These are phyloP conservation scores for Tolypeutes matacus DNA, from an alignment of 2,797 vertebrate genomes.

Conservation along the genomic window DNA sequence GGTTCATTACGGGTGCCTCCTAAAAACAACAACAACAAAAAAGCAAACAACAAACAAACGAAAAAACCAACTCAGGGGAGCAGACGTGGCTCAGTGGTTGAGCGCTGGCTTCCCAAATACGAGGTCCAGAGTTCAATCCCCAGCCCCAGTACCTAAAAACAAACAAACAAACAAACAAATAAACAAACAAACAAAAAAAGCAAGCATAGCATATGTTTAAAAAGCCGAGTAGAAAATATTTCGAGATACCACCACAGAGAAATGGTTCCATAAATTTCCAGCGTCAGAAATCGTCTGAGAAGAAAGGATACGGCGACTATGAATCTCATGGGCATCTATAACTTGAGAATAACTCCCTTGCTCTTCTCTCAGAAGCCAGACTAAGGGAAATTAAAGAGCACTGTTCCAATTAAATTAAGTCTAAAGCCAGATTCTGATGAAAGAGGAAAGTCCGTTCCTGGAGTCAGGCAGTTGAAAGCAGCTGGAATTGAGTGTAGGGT, in stretches of 20 bases:
- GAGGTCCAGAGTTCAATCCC: too few relatives aligned
- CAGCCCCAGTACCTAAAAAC: too few relatives aligned
- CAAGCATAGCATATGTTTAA: neutral
- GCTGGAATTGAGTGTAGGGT: neutral
- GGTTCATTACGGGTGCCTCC: too few relatives aligned
- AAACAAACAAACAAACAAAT: too few relatives aligned
- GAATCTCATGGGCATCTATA: neutral
- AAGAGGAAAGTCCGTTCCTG: neutral
- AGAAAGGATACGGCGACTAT: neutral
- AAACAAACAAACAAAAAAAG: neutral
- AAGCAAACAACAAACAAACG: too few relatives aligned
- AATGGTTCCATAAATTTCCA: constrained; percentile 26
- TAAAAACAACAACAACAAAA: too few relatives aligned
- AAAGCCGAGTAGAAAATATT: neutral
- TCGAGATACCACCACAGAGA: neutral
- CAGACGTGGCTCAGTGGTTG: too few relatives aligned
- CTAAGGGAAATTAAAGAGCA: neutral
- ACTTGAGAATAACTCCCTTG: neutral
- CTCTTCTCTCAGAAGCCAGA: neutral
- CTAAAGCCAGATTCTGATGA: neutral
- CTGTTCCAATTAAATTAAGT: neutral
- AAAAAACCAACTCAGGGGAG: too few relatives aligned
- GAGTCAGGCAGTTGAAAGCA: neutral
- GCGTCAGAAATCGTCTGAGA: neutral
- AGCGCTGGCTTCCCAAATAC: too few relatives aligned